Evolutionary conservation across 2,113 vertebrate genomes (phyloP).

Genomic region (Tragelaphus scriptus): DNA sequence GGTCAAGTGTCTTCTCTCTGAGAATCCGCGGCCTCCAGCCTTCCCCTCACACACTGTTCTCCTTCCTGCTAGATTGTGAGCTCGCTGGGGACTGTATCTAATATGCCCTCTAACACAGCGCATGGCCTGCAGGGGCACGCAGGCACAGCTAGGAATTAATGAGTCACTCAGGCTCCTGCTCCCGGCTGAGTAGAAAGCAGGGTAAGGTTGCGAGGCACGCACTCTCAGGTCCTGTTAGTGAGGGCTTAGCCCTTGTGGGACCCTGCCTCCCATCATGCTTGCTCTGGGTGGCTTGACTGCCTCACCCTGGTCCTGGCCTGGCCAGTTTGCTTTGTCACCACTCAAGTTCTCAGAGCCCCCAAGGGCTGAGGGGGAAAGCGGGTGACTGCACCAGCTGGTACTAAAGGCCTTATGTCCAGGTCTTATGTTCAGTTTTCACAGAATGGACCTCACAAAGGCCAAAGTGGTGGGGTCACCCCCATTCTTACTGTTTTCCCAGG

Average conservation of each 20-base stretch:
- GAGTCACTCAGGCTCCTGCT: neutral
- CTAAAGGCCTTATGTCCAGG: neutral
- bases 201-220: neutral
- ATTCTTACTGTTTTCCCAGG: neutral
- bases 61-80: neutral
- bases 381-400: neutral
- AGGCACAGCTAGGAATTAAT: neutral
- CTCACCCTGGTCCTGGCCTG: neutral
- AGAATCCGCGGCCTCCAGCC: neutral
- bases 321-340: neutral
- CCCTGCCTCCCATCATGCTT: neutral
- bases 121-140: too few relatives aligned
- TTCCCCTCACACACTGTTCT: neutral
- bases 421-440: neutral
- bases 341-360: neutral
- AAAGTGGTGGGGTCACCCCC: neutral
- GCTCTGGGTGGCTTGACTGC: neutral
- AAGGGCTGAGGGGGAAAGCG: fast-evolving
- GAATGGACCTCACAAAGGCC: neutral
- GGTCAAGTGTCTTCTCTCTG: neutral
- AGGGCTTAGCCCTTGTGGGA: neutral
- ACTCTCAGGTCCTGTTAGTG: neutral
- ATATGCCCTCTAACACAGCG: neutral
- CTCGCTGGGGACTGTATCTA: neutral
- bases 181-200: neutral